Base-by-base conservation (phyloP, 2,888 invertebrate species). In the Dysmachus trigonus region DNA sequence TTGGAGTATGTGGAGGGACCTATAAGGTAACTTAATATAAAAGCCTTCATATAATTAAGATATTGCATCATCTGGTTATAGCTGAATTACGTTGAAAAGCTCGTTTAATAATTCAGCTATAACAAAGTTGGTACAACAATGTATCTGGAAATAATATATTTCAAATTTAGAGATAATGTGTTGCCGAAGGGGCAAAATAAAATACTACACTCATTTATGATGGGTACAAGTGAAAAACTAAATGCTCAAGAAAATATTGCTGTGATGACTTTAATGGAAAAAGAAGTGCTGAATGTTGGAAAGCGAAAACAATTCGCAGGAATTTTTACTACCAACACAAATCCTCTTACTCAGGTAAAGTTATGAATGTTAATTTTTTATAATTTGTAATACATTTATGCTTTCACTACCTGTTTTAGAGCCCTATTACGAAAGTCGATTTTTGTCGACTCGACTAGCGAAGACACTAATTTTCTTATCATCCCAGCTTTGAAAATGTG, bases 321-420 rank as follows among this genome's bases (percentile, higher is more conserved):
- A 0, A 95, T 97, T 33, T 95, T 97, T 88, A 97, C 97, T 1
- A 97, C 97, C 2, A 97, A 97, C 90, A 97, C 97, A 31, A 97
- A 95, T 89, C 96, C 97, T 0, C 93, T 97, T n/a, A 97, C 97
- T 33, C 96, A 96, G 94, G 96, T 96, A 71, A 38, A 41, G 62
- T 82, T 27, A 31, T 47, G 77, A 86, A 71, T 62, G 83, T 30
- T 81, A 62, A n/a, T n/a, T n/a, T 6, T 41, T n/a, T 51, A 62
- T 22, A 31, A 71, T 33, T 22, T 15, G 5, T 35, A 15, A 13
- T n/a, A 53, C 72, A n/a, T n/a, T n/a, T n/a, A n/a, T n/a, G n/a
- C n/a, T n/a, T n/a, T n/a, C n/a, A n/a, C n/a, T n/a, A n/a, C n/a
- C n/a, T n/a, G n/a, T n/a, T n/a, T n/a, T n/a, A n/a, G n/a, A n/a